Evolutionary conservation across 2,888 invertebrate species (phyloP), one percentile per base, ranked within the genome.

Genomic region (Noctua pronuba): DNA sequence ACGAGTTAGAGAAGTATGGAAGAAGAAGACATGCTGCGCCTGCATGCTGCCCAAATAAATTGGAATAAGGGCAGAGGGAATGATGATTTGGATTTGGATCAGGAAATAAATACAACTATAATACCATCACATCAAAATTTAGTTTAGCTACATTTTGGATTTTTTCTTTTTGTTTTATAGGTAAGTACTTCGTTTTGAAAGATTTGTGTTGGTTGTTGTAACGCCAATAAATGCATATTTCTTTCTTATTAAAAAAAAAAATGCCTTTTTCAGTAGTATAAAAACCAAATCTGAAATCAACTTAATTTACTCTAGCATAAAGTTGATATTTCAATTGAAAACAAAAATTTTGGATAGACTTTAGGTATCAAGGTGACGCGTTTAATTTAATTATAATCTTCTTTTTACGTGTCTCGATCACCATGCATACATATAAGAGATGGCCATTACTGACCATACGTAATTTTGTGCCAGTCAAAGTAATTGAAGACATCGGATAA

Each of bases 371-470:
- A 52, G 28, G 2, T 38, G 65, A 10, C 58, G 5, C 18, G n/a
- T n/a, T 35, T 78, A 55, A 28, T 77, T 66, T 24, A 71, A 78
- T 71, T 68, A 64, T 58, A 77, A 72, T 83, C 41, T 18, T 41
- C 31, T 79, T 79, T 67, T 67, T 79, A 80, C 71, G 62, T 74
- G 67, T 24, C 44, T 55, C 24, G 41, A 46, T 24, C 60, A 55
- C 38, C 28, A 52, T 58, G 31, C 55, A 49, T 10, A 18, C 55
- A 49, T 10, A 18, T 2, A 55, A 31, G 16, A 18, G 10, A 16
- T 66, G 13, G 1, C 52, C 41, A 82, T 66, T 77, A 76, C 16
- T 67, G 24, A 70, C 18, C 31, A 73, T 69, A 69, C 6, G 38
- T 64, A 24, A 82, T 78, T 60, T 67, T 49, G 24, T 52, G 38